These are phyloP conservation scores for Malthinus flaveolus DNA, from an alignment of 2,888 invertebrate species.

Conservation along the genomic window DNA sequence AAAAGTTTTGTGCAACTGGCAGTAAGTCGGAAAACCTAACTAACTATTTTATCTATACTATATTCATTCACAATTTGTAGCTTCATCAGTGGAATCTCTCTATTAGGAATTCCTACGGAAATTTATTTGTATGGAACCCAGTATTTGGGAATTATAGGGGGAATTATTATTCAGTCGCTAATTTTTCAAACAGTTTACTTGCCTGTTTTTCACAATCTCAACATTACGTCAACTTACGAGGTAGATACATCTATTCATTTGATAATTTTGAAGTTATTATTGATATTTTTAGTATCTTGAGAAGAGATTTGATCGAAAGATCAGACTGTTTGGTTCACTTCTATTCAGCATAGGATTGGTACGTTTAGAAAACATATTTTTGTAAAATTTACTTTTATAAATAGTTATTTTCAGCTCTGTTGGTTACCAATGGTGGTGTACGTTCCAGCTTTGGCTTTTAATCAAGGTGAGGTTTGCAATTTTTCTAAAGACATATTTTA, in stretches of 20 bases:
- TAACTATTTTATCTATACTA: no score
- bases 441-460: constrained; percentile 77
- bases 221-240: constrained; percentile 80
- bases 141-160: constrained; percentile 68
- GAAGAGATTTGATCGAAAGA: constrained; percentile 68
- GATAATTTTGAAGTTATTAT: not conserved
- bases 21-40: no score
- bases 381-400: not conserved
- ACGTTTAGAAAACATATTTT: constrained; percentile 48
- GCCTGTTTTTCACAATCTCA: constrained; percentile 74
- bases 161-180: constrained; percentile 67
- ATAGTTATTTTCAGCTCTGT: constrained; percentile 61
- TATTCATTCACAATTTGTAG: constrained; percentile 54
- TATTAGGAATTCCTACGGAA: constrained; percentile 79
- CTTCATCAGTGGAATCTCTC: constrained; percentile 77
- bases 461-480: constrained; percentile 67
- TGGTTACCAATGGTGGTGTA: constrained; percentile 81
- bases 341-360: constrained; percentile 72
- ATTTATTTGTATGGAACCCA: constrained; percentile 81
- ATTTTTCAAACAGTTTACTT: constrained; percentile 70
- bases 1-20: no score
- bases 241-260: constrained; percentile 52
- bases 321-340: constrained; percentile 70
- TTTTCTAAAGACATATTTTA: not conserved
- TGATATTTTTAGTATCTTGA: constrained; percentile 67